phyloP scores from a whole-genome alignment of 2,113 vertebrate species.

The Cercocebus atys region DNA sequence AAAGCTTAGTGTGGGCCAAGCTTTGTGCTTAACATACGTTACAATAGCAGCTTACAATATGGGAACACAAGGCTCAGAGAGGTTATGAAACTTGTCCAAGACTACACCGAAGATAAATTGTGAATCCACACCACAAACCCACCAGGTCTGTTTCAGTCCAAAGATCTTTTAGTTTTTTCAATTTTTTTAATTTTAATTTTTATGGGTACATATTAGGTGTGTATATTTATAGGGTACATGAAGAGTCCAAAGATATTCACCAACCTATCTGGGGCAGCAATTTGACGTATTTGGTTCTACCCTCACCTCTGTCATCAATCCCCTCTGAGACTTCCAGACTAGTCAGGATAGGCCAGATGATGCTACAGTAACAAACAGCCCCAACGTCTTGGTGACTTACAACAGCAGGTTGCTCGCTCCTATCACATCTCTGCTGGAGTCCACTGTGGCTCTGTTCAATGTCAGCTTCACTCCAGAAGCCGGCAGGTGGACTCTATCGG shows the following conservation, averaged over 20 bases:
- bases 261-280: no score
- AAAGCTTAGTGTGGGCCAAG: background rate
- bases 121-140: background rate
- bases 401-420: background rate
- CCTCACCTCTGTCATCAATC: background rate
- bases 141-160: background rate
- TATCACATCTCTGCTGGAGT: background rate
- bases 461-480: background rate
- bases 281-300: background rate
- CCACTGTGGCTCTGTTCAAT: background rate
- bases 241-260: background rate
- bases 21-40: background rate
- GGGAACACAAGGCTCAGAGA: background rate
- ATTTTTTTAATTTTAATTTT: no score
- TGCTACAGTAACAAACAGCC: background rate
- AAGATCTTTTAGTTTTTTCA: background rate
- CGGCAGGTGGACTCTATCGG: background rate
- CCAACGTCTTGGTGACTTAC: background rate
- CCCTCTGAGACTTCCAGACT: background rate
- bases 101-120: background rate
- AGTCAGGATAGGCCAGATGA: background rate
- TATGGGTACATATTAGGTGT: no score
- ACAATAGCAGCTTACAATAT: background rate
- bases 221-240: no score
- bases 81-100: background rate